A percentile compares a stretch with the other conserved stretches of the same genome.
phyloP scores from a whole-genome alignment of 64 coral and sea anemone genomes.

The Cladopsammia gracilis region DNA sequence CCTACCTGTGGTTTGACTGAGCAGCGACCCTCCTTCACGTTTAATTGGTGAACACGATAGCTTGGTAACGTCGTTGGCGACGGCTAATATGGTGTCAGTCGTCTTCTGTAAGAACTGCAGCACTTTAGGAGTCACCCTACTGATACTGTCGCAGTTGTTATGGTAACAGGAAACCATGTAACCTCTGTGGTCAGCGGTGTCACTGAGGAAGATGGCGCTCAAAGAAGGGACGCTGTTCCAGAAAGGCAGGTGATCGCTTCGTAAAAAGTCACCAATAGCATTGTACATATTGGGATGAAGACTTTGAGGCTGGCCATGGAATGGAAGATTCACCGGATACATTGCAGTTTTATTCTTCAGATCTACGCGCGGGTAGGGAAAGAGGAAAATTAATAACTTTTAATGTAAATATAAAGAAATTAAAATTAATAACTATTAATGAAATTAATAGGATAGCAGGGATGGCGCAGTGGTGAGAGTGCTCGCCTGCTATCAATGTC shows the following conservation, averaged over 20 bases:
- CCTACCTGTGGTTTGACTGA: not conserved
- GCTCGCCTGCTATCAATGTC: too few species aligned
- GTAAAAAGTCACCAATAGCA: not conserved
- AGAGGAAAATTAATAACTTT: not conserved
- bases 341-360: conserved; percentile 25
- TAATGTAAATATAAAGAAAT: too few species aligned
- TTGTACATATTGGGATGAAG: rapidly evolving
- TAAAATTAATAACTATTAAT: too few species aligned
- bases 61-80: conserved; percentile 53
- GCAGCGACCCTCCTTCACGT: not conserved
- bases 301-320: conserved; percentile 16
- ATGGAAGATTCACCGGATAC: conserved; percentile 49
- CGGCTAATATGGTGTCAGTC: conserved; percentile 51
- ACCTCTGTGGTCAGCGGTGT: conserved; percentile 61
- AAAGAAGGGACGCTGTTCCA: not conserved
- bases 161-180: conserved; percentile 71
- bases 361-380: not conserved
- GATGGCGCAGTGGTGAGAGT: too few species aligned
- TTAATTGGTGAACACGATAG: not conserved
- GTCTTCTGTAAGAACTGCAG: conserved; percentile 80
- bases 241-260: conserved; percentile 72
- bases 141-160: conserved; percentile 39
- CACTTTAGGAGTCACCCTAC: conserved; percentile 55
- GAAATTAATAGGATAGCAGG: too few species aligned
- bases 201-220: conserved; percentile 65